Base-by-base conservation (phyloP, 1,140 invertebrate genomes). In the Pachypeltis micranthus region DNA sequence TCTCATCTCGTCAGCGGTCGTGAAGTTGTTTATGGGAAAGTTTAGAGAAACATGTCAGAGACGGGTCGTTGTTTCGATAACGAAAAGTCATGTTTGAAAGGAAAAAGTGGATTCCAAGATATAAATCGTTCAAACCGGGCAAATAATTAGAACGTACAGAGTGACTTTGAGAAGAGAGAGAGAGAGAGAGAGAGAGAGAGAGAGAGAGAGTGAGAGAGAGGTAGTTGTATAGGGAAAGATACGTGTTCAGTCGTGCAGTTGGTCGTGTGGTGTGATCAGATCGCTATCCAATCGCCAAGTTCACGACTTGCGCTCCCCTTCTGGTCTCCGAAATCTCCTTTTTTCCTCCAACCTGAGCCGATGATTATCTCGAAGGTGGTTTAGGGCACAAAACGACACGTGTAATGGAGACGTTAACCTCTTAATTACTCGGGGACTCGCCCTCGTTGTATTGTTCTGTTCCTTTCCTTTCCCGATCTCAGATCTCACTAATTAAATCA, bases 261-360 rank as follows among this genome's bases (percentile, higher is more conserved):
- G 47, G 47, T 51, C 47, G 47, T 51, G 47, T 51, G 47, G 47
- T 51, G 47, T 51, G 47, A 51, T 51, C 47, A 51, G 47, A 51
- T 51, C 47, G 7, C 47, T 51, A 51, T 51, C 47, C 12, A 4
- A 51, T 51, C 47, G 47, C 47, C 47, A 51, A 51, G 47, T 51
- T 51, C 47, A 51, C 47, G 47, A 51, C 47, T 51, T 21, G 47
- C 4, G 7, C 47, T 21, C 47, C 47, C 21, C 10, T 51, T 51
- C 7, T 51, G 47, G 23, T 4, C 47, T 51, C 47, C 47, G n/a
- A 51, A 51, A 51, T 51, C 47, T 51, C 16, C 31, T 39, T 39
- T 39, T 39, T 10, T 16, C 31, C 16, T 39, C 47, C 23, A 16
- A 4, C 3, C 47, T 10, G 21, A 51, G 10, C 47, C 47, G 47